Evolutionary conservation across 2,113 vertebrate genomes (phyloP).

Genomic region (Scartelaos histophorus): DNA sequence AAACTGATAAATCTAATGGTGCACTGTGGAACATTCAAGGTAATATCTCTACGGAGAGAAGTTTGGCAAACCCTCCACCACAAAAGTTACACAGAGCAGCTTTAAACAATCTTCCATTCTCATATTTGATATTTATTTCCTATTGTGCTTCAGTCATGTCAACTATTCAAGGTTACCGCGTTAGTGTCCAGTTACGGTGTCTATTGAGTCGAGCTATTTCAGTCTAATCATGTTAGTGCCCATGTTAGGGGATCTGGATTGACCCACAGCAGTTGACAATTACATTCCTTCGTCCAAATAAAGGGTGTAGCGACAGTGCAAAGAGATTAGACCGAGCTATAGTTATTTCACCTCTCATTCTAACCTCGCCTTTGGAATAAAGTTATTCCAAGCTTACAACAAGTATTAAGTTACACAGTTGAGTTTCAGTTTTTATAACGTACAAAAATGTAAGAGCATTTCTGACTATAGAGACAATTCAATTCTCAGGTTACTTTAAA

Average conservation of each 20-base stretch:
- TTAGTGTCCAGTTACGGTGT: conserved; percentile 63
- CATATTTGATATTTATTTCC: conserved; percentile 19
- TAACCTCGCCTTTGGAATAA: background rate
- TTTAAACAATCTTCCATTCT: background rate
- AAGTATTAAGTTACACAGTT: background rate
- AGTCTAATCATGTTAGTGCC: conserved; percentile 73
- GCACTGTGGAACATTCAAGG: background rate
- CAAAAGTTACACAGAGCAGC: background rate
- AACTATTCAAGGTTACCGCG: conserved; percentile 42
- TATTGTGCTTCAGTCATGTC: conserved; percentile 43
- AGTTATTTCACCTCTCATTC: conserved; percentile 28
- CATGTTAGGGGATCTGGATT: conserved; percentile 74
- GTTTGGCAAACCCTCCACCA: background rate
- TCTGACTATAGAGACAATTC: background rate
- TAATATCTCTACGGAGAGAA: background rate
- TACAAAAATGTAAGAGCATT: background rate
- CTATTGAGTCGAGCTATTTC: conserved; percentile 70
- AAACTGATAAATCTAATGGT: background rate
- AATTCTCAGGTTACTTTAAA: background rate
- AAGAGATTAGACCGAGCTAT: conserved; percentile 33
- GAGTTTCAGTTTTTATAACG: background rate
- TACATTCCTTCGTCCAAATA: conserved; percentile 63
- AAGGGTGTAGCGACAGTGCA: conserved; percentile 52
- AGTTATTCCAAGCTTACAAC: conserved; percentile 5
- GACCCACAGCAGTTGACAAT: conserved; percentile 65